phyloP scores from a whole-genome alignment of 2,113 vertebrate species.

The Donacobius atricapilla region DNA sequence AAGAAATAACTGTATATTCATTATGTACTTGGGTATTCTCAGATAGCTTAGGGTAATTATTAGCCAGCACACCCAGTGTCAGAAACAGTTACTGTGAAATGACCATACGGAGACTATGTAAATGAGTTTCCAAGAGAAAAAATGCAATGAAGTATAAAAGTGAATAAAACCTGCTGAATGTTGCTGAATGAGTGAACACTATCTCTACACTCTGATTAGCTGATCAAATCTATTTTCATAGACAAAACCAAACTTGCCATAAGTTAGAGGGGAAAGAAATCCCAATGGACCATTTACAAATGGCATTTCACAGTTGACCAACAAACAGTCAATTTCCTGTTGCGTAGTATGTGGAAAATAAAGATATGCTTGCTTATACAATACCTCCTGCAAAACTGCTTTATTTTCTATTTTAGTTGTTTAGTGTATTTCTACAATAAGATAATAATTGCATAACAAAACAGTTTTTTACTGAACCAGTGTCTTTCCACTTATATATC shows the following conservation, averaged over 20 bases:
- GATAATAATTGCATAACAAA: neutral
- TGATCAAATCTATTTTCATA: conserved; percentile 5
- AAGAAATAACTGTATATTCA: neutral
- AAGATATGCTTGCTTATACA: neutral
- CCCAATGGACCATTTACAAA: neutral
- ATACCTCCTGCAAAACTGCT: neutral
- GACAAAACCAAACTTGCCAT: neutral
- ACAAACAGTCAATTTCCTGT: neutral
- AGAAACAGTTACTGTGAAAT: conserved; percentile 55
- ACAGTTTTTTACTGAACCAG: neutral
- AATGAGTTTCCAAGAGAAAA: conserved; percentile 42
- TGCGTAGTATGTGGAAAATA: neutral
- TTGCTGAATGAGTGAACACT: neutral
- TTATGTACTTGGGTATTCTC: neutral
- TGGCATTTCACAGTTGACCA: neutral
- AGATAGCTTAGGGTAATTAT: conserved; percentile 31
- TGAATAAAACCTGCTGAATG: conserved; percentile 13
- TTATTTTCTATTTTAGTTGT: neutral
- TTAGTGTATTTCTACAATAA: neutral
- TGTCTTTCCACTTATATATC: neutral
- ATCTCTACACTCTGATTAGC: neutral
- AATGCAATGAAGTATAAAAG: conserved; percentile 42
- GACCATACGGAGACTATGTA: conserved; percentile 63
- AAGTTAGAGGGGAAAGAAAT: neutral
- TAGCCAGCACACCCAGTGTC: conserved; percentile 27